Percentiles rank a stretch among this genome's conserved stretches.
These are phyloP conservation scores for Catharus minimus DNA, from an alignment of 2,113 vertebrate species.

Conservation along the genomic window DNA sequence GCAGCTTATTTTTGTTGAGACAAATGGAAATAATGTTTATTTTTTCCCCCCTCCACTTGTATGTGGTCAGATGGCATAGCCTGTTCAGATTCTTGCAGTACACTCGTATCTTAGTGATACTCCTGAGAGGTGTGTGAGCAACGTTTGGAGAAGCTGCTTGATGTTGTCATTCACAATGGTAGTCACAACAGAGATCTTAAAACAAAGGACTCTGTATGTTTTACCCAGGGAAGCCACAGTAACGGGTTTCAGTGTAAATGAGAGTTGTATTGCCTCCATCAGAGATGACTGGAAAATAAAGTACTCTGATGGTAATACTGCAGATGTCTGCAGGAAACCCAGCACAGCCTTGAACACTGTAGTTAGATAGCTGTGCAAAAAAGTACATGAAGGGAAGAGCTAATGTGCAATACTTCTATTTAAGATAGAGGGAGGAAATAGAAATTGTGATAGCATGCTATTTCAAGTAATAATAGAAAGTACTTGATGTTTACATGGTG, in stretches of 20 bases:
- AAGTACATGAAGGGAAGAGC: slow-evolving; percentile 78
- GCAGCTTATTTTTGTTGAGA: neutral
- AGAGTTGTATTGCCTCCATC: slow-evolving; percentile 73
- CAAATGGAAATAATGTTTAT: neutral
- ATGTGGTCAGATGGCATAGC: neutral
- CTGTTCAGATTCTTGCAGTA: slow-evolving; percentile 13
- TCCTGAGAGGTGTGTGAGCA: neutral
- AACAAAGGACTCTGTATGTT: slow-evolving; percentile 50
- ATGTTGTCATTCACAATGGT: neutral
- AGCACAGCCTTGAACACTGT: slow-evolving; percentile 72
- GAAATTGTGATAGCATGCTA: slow-evolving; percentile 86
- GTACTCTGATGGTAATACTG: slow-evolving; percentile 78
- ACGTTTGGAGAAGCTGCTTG: slow-evolving; percentile 12
- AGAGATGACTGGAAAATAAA: slow-evolving; percentile 80
- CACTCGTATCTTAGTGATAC: neutral
- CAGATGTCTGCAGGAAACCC: slow-evolving; percentile 81
- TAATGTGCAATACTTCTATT: slow-evolving; percentile 84
- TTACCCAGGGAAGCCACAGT: slow-evolving; percentile 55
- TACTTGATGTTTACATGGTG: slow-evolving; percentile 84
- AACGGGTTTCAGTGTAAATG: slow-evolving; percentile 75
- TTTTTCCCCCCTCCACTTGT: neutral
- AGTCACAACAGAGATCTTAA: slow-evolving; percentile 27
- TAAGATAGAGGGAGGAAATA: slow-evolving; percentile 85
- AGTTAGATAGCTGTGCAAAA: slow-evolving; percentile 80
- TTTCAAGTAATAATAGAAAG: slow-evolving; percentile 86